Conservation (phyloP, 2,113 vertebrate genomes). For the Tenrec ecaudatus region DNA sequence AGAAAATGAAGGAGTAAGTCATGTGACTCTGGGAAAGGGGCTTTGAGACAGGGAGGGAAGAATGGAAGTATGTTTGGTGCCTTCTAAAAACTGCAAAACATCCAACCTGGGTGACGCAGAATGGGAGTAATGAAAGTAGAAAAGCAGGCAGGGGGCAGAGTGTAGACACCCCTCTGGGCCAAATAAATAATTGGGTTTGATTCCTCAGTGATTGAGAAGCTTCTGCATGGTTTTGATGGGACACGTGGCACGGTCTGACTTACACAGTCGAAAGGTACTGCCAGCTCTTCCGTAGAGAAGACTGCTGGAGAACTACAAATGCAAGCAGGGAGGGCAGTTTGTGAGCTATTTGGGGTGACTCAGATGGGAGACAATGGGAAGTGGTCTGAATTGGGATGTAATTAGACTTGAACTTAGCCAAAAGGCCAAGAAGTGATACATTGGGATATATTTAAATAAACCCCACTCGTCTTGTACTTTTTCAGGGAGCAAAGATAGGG, state of each 20-base stretch:
- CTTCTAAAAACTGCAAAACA: neutral
- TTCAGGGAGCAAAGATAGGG: neutral
- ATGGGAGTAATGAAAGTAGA: neutral
- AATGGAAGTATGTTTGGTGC: neutral
- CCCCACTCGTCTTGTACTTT: neutral
- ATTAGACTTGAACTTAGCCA: too few relatives aligned
- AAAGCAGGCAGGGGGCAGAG: neutral
- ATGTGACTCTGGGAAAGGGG: neutral
- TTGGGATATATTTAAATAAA: neutral
- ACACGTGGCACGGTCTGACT: neutral
- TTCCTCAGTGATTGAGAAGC: neutral
- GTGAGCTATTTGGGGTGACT: neutral
- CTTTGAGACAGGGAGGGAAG: neutral
- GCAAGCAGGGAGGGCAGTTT: neutral
- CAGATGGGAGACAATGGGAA: neutral
- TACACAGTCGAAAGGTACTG: neutral
- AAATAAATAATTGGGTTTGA: neutral
- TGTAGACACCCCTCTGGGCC: neutral
- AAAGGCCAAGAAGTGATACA: too few relatives aligned
- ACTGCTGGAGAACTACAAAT: neutral
- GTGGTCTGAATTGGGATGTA: neutral
- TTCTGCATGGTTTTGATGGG: neutral
- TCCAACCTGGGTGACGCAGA: neutral
- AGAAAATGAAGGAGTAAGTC: slow-evolving; percentile 5
- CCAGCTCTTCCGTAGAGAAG: neutral